Conservation (phyloP, 2,113 vertebrate genomes). For the Xiphophorus hellerii region DNA sequence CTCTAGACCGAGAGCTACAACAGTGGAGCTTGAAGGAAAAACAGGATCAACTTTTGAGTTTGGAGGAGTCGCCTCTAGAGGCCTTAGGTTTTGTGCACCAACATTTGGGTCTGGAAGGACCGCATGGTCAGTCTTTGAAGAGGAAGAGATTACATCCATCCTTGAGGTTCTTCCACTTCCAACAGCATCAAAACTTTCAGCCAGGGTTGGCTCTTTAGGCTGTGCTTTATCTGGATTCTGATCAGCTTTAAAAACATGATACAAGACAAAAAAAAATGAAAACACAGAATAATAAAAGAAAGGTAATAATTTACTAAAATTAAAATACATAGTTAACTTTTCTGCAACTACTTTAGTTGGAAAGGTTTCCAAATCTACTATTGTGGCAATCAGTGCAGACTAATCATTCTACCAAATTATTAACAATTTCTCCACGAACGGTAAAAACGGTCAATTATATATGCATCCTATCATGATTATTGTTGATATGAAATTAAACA, state of each 20-base stretch:
- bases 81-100: background rate
- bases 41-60: background rate
- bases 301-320: background rate
- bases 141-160: background rate
- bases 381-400: no score
- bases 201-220: background rate
- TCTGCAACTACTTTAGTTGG: background rate
- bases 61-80: background rate
- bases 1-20: background rate
- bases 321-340: background rate
- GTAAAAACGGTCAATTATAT: background rate
- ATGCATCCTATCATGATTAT: background rate
- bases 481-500: background rate
- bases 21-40: background rate
- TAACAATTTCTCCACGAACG: no score
- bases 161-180: no score
- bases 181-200: background rate
- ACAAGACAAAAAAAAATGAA: background rate
- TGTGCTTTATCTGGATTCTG: background rate
- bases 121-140: background rate
- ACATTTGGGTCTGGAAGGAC: background rate
- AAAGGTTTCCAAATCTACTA: no score
- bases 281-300: background rate
- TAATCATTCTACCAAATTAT: no score
- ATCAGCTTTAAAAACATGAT: background rate